Conservation (phyloP, 2,797 vertebrate species). For the Morelia viridis region DNA sequence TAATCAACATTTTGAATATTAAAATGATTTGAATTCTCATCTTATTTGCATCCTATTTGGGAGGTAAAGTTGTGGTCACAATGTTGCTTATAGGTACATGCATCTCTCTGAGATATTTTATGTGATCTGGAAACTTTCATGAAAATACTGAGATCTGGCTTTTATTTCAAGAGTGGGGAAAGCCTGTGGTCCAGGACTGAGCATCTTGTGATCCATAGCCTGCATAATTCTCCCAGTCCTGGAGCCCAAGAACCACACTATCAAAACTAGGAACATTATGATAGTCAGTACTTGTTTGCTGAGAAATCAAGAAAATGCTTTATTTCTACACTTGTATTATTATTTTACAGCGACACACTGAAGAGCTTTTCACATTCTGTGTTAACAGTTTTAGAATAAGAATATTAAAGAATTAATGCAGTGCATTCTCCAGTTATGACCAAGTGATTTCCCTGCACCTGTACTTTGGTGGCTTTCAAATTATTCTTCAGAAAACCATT, state of each 20-base stretch:
- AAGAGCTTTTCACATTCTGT: neutral
- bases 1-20: neutral
- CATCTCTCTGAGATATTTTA: neutral
- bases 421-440: neutral
- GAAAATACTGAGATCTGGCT: neutral
- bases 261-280: neutral
- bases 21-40: neutral
- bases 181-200: neutral
- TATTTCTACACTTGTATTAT: neutral
- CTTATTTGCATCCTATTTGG: neutral
- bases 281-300: neutral
- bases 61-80: neutral
- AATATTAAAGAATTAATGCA: neutral
- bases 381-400: neutral
- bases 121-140: neutral
- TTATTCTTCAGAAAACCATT: too few species aligned
- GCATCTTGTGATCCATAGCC: neutral
- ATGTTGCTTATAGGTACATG: neutral
- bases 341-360: neutral
- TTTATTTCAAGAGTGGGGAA: neutral
- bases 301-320: neutral
- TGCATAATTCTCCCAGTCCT: too few species aligned
- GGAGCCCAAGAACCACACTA: too few species aligned
- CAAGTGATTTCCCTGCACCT: neutral
- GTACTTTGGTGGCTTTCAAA: neutral